Evolutionary conservation across 2,888 invertebrate species (phyloP).

Genomic region (Empis stercorea): DNA sequence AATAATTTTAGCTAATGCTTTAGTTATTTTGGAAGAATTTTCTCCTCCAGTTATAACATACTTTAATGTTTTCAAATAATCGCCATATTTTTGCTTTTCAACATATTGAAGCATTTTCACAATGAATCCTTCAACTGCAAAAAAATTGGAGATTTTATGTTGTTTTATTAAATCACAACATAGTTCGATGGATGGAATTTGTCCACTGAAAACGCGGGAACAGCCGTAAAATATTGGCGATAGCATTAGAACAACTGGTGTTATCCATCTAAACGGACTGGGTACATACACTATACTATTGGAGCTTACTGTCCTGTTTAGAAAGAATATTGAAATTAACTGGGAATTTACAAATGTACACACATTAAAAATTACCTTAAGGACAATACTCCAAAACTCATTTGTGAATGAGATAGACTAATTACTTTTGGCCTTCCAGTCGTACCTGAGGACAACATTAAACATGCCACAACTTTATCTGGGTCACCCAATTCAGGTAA

Average conservation of each 20-base stretch:
- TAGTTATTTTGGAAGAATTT: neutral
- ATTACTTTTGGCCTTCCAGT: constrained; percentile 6
- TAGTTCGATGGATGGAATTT: too few species aligned
- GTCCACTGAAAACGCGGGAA: too few species aligned
- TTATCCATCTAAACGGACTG: too few species aligned
- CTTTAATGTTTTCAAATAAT: neutral
- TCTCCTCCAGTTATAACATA: constrained; percentile 3
- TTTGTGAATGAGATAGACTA: neutral
- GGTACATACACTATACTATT: too few species aligned
- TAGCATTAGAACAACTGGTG: too few species aligned
- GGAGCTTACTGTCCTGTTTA: too few species aligned
- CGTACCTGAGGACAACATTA: constrained; percentile 4
- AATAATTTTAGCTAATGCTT: neutral
- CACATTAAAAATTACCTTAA: too few species aligned
- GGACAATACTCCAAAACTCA: neutral
- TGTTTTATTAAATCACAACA: neutral
- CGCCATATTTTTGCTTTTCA: neutral
- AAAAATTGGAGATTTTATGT: constrained; percentile 3
- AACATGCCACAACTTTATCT: neutral
- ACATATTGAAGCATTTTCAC: neutral
- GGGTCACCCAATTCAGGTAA: neutral
- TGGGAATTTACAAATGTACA: too few species aligned
- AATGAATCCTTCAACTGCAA: neutral
- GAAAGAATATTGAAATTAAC: too few species aligned
- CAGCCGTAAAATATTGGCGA: too few species aligned